phyloP scores from a whole-genome alignment of 2,888 invertebrate genomes.

The Mesochorus sp. region DNA sequence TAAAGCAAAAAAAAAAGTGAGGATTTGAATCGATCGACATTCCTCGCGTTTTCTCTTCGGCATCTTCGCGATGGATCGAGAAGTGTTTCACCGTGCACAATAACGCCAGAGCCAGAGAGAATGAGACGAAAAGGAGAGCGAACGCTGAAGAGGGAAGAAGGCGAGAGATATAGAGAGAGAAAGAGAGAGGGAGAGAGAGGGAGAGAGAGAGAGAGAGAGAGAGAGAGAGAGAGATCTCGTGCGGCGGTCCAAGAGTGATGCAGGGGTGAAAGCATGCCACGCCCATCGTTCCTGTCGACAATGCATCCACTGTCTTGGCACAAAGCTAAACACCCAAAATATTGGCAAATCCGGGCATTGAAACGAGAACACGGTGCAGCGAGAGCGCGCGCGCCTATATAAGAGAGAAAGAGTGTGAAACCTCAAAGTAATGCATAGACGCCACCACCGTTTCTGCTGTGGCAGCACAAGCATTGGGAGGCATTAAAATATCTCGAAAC shows the following conservation, averaged over 20 bases:
- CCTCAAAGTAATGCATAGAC: constrained; percentile 20
- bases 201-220: constrained; percentile 10
- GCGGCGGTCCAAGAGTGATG: constrained; percentile 36
- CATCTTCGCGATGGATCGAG: background rate
- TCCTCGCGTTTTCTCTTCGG: background rate
- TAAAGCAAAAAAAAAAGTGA: background rate
- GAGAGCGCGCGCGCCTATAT: background rate
- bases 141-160: constrained; percentile 6
- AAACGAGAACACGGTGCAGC: constrained; percentile 33
- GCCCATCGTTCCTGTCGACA: constrained; percentile 67
- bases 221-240: constrained; percentile 41
- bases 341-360: constrained; percentile 77
- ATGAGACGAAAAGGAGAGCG: background rate
- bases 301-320: constrained; percentile 67
- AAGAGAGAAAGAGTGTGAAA: constrained; percentile 4
- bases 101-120: background rate
- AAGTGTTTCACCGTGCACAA: background rate
- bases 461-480: constrained; percentile 22
- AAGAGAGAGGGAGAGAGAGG: background rate
- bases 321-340: constrained; percentile 81
- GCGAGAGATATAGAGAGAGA: constrained; percentile 6
- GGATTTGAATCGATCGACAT: background rate
- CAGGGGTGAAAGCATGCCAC: constrained; percentile 57
- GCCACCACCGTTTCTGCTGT: constrained; percentile 17
- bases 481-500: constrained; percentile 71